phyloP scores from a whole-genome alignment of 2,113 vertebrate species.

The Coracopsis vasa region DNA sequence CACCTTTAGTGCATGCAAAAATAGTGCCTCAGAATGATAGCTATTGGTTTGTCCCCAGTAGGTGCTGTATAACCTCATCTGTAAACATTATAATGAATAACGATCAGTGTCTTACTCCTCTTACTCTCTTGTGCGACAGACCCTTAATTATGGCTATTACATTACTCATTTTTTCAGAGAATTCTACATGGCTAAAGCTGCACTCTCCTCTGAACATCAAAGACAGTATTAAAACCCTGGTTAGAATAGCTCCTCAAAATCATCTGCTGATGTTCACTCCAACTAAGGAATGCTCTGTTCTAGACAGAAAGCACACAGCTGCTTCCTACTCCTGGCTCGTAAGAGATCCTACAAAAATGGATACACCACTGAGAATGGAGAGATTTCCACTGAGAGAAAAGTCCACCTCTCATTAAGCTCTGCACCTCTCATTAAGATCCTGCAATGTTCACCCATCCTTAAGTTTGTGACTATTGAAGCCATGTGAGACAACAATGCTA shows the following conservation, averaged over 20 bases:
- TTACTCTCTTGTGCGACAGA: background rate
- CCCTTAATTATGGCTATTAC: background rate
- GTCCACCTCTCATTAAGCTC: background rate
- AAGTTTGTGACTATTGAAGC: background rate
- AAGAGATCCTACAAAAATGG: background rate
- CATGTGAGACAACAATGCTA: rapidly evolving
- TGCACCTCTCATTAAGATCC: background rate
- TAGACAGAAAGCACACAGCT: background rate
- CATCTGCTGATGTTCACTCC: background rate
- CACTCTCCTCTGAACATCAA: background rate
- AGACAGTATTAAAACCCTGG: background rate
- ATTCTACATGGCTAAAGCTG: background rate
- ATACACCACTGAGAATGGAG: background rate
- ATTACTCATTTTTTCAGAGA: background rate
- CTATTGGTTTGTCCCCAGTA: background rate
- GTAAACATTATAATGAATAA: background rate
- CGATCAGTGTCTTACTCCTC: background rate
- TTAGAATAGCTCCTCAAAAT: background rate
- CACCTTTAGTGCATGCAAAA: background rate
- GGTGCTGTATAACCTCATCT: background rate
- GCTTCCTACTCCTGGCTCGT: background rate
- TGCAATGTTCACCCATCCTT: background rate
- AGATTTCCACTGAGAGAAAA: background rate
- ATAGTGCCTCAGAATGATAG: background rate
- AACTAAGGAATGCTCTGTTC: background rate